Evolutionary conservation across 2,797 vertebrate species (phyloP), one percentile per base, ranked within the genome.

Genomic region (Synaphobranchus kaupii): DNA sequence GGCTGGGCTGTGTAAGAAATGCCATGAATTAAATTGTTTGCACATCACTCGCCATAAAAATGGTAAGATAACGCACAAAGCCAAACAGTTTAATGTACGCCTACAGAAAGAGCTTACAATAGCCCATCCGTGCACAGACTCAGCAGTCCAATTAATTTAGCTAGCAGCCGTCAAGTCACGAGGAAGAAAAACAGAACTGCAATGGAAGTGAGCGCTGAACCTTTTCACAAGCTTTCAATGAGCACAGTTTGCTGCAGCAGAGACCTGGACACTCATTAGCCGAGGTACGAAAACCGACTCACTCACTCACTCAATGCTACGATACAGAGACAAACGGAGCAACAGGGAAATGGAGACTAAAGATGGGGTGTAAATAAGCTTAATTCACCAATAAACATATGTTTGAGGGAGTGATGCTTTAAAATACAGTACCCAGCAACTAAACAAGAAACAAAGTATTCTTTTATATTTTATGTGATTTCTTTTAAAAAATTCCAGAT

Each of bases 231-330:
- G 88, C 91, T 94, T 94, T 95, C 93, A 95, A 95, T 94, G 95
- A 93, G 87, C 0, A 90, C 89, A 89, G 81, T 92, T 94, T 92
- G 93, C 95, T 89, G 94, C 93, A 94, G 93, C 93, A 94, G 52
- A 54, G 89, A 95, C 94, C 94, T 93, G 94, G 92, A 95, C 95
- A 96, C 94, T 96, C 95, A 94, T 92, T 92, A 92, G 92, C 92
- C 92, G 91, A 85, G 9, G 89, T 93, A 94, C 94, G 96, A 96
- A 95, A 93, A 93, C 94, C 93, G 93, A 95, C 93, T 92, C 92
- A 91, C 93, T 90, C 92, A 91, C 93, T 90, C 90, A 93, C 86
- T 91, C 52, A 52, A 92, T 91, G 91, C 92, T 90, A 89, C 93
- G 92, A 94, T 89, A 92, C 92, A 92, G 92, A 94, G 94, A 89